Percentiles rank a stretch among this genome's conserved stretches.
Conservation (phyloP, 2,113 vertebrate species). For the Thermophis baileyi region DNA sequence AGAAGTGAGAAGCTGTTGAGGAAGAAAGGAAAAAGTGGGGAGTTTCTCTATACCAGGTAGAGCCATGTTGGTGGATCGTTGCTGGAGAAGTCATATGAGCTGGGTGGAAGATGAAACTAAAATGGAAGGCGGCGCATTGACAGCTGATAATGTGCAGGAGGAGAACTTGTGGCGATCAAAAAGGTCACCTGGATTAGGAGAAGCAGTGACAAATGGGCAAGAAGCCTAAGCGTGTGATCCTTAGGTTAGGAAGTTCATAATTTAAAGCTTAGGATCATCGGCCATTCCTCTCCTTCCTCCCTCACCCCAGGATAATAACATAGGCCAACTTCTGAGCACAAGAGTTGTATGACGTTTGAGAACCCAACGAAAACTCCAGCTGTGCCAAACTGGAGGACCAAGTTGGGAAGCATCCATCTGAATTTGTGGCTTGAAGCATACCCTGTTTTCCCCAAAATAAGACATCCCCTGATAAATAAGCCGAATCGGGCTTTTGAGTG, state of each 20-base stretch:
- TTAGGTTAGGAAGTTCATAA: too few relatives aligned
- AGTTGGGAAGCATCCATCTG: neutral
- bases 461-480: too few relatives aligned
- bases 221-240: neutral
- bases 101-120: neutral
- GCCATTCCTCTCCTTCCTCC: neutral
- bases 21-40: neutral
- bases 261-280: neutral
- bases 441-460: too few relatives aligned
- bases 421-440: neutral
- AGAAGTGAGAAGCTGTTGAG: neutral
- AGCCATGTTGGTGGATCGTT: neutral
- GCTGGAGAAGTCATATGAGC: neutral
- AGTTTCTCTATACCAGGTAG: neutral
- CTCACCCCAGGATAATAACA: neutral
- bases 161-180: neutral
- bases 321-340: neutral
- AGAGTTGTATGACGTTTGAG: neutral
- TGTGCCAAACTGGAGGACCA: neutral
- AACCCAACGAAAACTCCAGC: too few relatives aligned
- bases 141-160: neutral
- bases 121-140: neutral
- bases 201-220: neutral
- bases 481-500: too few relatives aligned
- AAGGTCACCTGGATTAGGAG: neutral